phyloP scores from a whole-genome alignment of 2,113 vertebrate genomes.

The Ciconia stormi region DNA sequence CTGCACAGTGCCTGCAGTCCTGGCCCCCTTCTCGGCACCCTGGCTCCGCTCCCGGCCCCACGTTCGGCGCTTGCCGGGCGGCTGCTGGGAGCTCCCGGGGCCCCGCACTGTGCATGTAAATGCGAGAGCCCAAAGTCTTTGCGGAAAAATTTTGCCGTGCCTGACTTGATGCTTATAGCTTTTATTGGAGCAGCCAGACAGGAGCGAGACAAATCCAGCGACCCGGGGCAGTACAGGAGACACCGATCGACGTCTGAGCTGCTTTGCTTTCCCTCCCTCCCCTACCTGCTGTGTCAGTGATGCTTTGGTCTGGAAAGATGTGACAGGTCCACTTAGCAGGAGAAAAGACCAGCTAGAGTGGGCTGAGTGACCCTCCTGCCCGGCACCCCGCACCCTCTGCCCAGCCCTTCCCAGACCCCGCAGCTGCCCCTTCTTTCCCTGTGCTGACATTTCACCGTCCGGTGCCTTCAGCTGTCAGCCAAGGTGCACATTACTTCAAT shows the following conservation, averaged over 20 bases:
- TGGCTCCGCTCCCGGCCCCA: fast-evolving
- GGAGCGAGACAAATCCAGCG: background rate
- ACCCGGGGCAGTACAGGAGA: background rate
- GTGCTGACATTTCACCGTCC: fast-evolving
- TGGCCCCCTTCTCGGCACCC: background rate
- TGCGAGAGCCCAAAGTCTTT: background rate
- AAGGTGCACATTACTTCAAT: background rate
- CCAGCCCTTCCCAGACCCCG: fast-evolving
- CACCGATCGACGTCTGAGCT: fast-evolving
- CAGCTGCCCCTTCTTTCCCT: background rate
- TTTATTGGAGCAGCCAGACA: background rate
- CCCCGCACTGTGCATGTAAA: fast-evolving
- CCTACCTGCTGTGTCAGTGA: background rate
- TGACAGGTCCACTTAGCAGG: background rate
- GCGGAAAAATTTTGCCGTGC: background rate
- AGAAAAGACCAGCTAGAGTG: background rate
- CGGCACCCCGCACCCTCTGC: background rate
- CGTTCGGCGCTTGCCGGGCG: fast-evolving
- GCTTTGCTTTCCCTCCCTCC: background rate
- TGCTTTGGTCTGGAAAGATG: background rate
- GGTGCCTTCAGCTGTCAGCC: background rate
- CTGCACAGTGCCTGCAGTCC: background rate
- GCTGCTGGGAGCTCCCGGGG: background rate
- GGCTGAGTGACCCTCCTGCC: background rate
- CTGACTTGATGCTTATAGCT: background rate